Evolutionary conservation across 2,888 invertebrate species (phyloP), one percentile per base, ranked within the genome.

Genomic region (Drosophila pullipes): DNA sequence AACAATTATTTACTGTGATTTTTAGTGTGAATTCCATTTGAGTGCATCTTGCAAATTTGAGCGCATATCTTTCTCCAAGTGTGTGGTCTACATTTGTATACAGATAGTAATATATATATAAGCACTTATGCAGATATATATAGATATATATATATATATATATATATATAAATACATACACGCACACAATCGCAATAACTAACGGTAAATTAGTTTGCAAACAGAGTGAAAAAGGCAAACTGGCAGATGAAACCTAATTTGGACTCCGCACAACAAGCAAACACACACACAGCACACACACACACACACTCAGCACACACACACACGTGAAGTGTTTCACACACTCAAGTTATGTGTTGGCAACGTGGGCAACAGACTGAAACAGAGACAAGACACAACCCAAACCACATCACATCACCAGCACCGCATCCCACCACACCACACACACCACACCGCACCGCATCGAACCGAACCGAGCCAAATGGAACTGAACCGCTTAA

Each of bases 191-290:
- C 55, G 87, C 75, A 78, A 86, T 89, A 86, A 89, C 89, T 89
- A 86, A 87, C 90, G 86, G 85, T 89, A 86, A 89, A 89, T 89
- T 89, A 86, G 90, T 86, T 86, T 87, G 89, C 89, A 87, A 85
- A 84, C 89, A 89, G 82, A 89, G 89, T 84, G 89, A 88, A 85
- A 88, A 85, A 86, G 89, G 81, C 84, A 89, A 81, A 81, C 83
- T 83, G 85, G 67, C 86, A 85, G 87, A 89, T 85, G 87, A 87
- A 85, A 85, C 89, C 85, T 89, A 85, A 85, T 85, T 85, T 85
- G 76, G 67, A 71, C 82, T 55, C 63, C 50, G 44, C 53, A 74
- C 67, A 71, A 64, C 76, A 75, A 35, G 49, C 54, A 35, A 63
- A 58, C 68, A 58, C 66, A 50, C 52, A 30, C 50, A n/a, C 33